phyloP scores from a whole-genome alignment of 2,113 vertebrate genomes.

The Amblyopsis rosae region DNA sequence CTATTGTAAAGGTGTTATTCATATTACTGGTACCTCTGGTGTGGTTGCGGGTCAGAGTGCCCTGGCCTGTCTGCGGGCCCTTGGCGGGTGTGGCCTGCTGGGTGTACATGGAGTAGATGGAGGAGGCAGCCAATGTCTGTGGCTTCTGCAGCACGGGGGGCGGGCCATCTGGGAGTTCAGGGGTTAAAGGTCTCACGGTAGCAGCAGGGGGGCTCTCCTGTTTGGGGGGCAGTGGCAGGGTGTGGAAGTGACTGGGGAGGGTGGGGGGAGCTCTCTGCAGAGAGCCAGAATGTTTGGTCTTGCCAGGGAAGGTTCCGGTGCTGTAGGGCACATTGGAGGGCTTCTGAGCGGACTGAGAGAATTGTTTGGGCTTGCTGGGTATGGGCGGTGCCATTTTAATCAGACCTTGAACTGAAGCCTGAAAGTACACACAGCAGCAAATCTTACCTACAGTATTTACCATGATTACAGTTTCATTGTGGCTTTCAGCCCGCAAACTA shows the following conservation, averaged over 20 bases:
- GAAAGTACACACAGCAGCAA: slow-evolving; percentile 8
- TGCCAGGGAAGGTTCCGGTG: slow-evolving; percentile 74
- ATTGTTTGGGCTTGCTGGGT: slow-evolving; percentile 87
- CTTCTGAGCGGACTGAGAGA: slow-evolving; percentile 66
- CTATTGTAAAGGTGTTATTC: not conserved
- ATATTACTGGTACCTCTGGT: slow-evolving; percentile 80
- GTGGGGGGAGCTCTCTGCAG: slow-evolving; percentile 37
- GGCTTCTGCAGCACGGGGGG: slow-evolving; percentile 76
- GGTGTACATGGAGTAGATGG: slow-evolving; percentile 96
- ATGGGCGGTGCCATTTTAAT: slow-evolving; percentile 79
- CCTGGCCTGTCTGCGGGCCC: slow-evolving; percentile 81
- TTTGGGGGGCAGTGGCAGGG: slow-evolving; percentile 76
- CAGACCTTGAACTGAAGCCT: slow-evolving; percentile 78
- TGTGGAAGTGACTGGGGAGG: slow-evolving; percentile 72
- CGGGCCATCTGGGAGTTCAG: slow-evolving; percentile 71
- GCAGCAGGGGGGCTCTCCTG: slow-evolving; percentile 87
- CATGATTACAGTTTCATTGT: too few species aligned
- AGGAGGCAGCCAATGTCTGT: slow-evolving; percentile 87
- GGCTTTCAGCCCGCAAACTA: too few species aligned
- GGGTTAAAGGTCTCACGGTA: slow-evolving; percentile 88
- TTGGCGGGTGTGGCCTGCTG: slow-evolving; percentile 84
- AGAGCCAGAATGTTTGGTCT: slow-evolving; percentile 54
- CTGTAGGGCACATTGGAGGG: slow-evolving; percentile 62
- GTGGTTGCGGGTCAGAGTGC: slow-evolving; percentile 80
- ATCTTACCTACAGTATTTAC: too few species aligned